Percentiles rank a stretch among this genome's conserved stretches.
Evolutionary conservation across 1,140 invertebrate genomes (phyloP).

Genomic region (Andricus grossulariae): DNA sequence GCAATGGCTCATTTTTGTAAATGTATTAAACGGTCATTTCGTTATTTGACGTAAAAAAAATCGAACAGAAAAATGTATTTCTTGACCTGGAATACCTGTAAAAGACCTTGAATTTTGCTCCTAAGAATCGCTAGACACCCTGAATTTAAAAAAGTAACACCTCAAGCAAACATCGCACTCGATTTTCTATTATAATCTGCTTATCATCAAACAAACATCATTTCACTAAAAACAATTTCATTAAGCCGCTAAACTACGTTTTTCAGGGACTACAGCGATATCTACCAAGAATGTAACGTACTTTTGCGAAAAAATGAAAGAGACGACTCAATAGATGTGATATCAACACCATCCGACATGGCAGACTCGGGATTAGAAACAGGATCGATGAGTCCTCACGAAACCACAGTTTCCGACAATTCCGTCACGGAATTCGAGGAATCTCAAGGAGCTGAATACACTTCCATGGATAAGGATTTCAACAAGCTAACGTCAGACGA

Average conservation of each 20-base stretch:
- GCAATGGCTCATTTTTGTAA: too few species aligned
- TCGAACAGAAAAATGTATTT: too few species aligned
- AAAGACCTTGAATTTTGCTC: too few species aligned
- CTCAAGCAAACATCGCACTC: too few species aligned
- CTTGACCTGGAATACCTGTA: too few species aligned
- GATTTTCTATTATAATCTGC: too few species aligned
- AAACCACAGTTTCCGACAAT: constrained; percentile 73
- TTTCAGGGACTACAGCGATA: neutral
- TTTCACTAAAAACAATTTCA: neutral
- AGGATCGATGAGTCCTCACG: constrained; percentile 75
- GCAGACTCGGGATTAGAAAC: constrained; percentile 79
- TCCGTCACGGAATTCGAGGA: constrained; percentile 71
- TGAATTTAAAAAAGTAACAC: too few species aligned
- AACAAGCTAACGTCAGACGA: constrained; percentile 49
- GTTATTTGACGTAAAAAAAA: too few species aligned
- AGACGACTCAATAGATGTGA: constrained; percentile 36
- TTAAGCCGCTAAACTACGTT: neutral
- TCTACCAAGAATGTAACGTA: neutral
- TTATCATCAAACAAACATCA: too few species aligned
- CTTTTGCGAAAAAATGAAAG: constrained; percentile 33
- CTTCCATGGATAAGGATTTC: constrained; percentile 81
- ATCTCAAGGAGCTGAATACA: constrained; percentile 80
- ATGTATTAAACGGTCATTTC: too few species aligned
- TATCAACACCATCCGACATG: constrained; percentile 68
- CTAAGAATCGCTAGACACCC: too few species aligned